Conservation (phyloP, 2,888 invertebrate genomes). For the Agrotis segetum region DNA sequence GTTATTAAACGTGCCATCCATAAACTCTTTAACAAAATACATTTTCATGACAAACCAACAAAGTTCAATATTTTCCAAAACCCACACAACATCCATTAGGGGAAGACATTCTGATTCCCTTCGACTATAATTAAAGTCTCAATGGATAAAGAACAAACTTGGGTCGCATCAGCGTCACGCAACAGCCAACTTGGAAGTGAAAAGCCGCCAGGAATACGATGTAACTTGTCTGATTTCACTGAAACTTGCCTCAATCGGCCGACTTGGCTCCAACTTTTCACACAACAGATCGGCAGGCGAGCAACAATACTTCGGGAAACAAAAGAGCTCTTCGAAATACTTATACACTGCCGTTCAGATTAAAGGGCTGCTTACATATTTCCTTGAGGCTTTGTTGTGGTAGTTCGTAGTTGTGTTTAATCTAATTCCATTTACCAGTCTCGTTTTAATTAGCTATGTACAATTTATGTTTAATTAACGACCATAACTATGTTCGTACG, state of each 20-base stretch:
- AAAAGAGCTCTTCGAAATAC: conserved; percentile 82
- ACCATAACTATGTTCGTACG: neutral
- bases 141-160: conserved; percentile 83
- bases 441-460: conserved; percentile 48
- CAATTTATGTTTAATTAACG: conserved; percentile 29
- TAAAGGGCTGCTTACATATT: conserved; percentile 66
- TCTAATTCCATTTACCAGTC: conserved; percentile 48
- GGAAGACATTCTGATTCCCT: conserved; percentile 65
- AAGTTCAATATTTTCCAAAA: conserved; percentile 42
- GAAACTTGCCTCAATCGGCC: conserved; percentile 83
- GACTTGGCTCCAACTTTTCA: conserved; percentile 80
- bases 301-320: conserved; percentile 84
- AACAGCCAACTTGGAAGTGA: conserved; percentile 81
- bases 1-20: too few species aligned
- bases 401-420: conserved; percentile 46
- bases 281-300: conserved; percentile 79
- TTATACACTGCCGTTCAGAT: conserved; percentile 76
- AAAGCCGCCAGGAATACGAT: conserved; percentile 84
- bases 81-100: conserved; percentile 58
- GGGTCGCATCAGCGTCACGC: conserved; percentile 84
- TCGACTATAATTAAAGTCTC: conserved; percentile 79
- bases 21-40: conserved; percentile 2
- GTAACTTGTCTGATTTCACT: conserved; percentile 85
- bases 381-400: conserved; percentile 50
- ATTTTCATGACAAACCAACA: conserved; percentile 18